Evolutionary conservation across 2,888 invertebrate genomes (phyloP).

Genomic region (Conus canariensis): DNA sequence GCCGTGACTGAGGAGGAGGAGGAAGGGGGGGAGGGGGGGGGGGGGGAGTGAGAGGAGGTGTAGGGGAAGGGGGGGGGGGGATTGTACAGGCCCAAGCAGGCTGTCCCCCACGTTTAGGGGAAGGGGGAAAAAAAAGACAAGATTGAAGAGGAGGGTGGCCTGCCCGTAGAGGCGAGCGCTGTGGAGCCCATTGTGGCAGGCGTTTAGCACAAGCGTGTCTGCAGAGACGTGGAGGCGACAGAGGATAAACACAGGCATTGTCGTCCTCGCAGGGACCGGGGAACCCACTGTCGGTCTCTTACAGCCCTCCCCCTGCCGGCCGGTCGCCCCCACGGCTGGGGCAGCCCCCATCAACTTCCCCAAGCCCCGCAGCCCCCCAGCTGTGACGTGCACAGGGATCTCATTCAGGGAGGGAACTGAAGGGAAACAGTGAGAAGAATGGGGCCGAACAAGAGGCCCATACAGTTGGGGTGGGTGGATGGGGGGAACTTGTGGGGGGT

Average conservation of each 20-base stretch:
- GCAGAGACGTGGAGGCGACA: slow-evolving; percentile 35
- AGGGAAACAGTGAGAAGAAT: slow-evolving; percentile 11
- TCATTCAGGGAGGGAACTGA: background rate
- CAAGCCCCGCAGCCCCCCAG: slow-evolving; percentile 7
- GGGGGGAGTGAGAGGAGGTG: background rate
- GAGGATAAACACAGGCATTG: slow-evolving; percentile 36
- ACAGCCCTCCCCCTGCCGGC: background rate
- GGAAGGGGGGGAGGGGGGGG: no score
- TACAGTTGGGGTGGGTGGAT: background rate
- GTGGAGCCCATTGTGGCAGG: slow-evolving; percentile 30
- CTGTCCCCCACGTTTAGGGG: background rate
- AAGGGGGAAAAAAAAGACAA: background rate
- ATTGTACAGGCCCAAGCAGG: background rate
- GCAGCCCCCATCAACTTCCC: background rate
- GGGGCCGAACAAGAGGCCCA: background rate
- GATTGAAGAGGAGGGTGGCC: background rate
- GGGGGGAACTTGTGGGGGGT: no score
- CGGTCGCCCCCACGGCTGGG: background rate
- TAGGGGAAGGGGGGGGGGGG: background rate
- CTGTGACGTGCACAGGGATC: background rate
- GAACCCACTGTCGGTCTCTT: background rate
- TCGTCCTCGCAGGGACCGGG: background rate
- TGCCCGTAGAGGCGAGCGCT: background rate
- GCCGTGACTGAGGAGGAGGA: background rate
- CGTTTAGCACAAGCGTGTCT: slow-evolving; percentile 38